These are phyloP conservation scores for Caenorhabditis inopinata DNA, from an alignment of 1,140 invertebrate genomes.

Conservation along the genomic window DNA sequence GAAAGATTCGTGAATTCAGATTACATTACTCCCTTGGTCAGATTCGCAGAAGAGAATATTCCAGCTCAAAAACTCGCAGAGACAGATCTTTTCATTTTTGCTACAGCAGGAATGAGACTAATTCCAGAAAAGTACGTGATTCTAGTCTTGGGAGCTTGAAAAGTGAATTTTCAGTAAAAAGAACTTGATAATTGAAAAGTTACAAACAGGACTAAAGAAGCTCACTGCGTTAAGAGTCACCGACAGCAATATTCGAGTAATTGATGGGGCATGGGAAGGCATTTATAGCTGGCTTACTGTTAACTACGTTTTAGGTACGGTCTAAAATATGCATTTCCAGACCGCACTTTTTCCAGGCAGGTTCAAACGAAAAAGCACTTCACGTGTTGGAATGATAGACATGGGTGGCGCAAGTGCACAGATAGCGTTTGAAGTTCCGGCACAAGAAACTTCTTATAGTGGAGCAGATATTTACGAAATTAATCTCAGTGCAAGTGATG, in stretches of 20 bases:
- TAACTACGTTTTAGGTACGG: slow-evolving; percentile 70
- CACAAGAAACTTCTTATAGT: slow-evolving; percentile 23
- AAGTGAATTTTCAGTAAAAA: slow-evolving; percentile 67
- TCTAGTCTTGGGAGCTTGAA: neutral
- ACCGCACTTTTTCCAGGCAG: neutral
- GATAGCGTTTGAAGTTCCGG: slow-evolving; percentile 71
- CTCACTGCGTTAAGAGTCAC: slow-evolving; percentile 68
- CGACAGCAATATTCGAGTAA: slow-evolving; percentile 69
- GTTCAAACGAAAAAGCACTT: neutral
- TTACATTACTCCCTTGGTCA: slow-evolving; percentile 67
- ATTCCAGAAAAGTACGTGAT: slow-evolving; percentile 58
- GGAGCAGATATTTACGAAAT: slow-evolving; percentile 39
- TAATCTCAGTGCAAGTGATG: slow-evolving; percentile 70
- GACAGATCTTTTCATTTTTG: slow-evolving; percentile 70
- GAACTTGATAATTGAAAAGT: slow-evolving; percentile 67
- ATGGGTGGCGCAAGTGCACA: slow-evolving; percentile 72
- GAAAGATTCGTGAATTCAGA: slow-evolving; percentile 36
- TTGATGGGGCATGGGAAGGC: slow-evolving; percentile 71
- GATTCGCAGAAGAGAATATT: slow-evolving; percentile 69
- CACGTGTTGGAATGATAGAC: slow-evolving; percentile 70
- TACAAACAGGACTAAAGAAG: slow-evolving; percentile 68
- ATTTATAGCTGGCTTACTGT: slow-evolving; percentile 72
- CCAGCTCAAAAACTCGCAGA: slow-evolving; percentile 68
- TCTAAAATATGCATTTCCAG: no score
- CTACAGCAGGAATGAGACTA: slow-evolving; percentile 71